phyloP scores from a whole-genome alignment of 2,888 invertebrate species.

The Idaea biselata region DNA sequence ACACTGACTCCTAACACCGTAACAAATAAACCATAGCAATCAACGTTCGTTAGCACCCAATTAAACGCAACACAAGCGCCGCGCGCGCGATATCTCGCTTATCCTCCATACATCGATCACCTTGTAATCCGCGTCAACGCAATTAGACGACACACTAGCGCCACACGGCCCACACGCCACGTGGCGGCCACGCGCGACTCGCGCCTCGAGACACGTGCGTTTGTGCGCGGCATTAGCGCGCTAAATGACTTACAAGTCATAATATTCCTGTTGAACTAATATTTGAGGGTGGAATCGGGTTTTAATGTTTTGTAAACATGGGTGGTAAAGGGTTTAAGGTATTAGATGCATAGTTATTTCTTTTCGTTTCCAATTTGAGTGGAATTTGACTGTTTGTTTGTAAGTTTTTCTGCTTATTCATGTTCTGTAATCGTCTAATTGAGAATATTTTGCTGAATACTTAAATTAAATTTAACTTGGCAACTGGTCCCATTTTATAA shows the following conservation, averaged over 20 bases:
- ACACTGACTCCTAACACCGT: too few relatives aligned
- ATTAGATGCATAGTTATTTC: neutral
- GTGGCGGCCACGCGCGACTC: conserved; percentile 4
- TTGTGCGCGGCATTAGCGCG: conserved; percentile 6
- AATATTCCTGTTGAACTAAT: neutral
- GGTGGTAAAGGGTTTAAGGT: neutral
- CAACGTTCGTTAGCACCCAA: neutral
- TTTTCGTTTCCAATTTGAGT: neutral
- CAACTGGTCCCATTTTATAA: too few relatives aligned
- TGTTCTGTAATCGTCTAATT: too few relatives aligned
- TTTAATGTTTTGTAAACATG: neutral
- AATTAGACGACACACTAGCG: neutral
- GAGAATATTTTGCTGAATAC: too few relatives aligned
- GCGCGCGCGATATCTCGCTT: neutral
- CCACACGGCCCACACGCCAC: conserved; percentile 5
- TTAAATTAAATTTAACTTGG: too few relatives aligned
- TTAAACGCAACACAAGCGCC: neutral
- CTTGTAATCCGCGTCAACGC: conserved; percentile 5
- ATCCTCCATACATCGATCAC: conserved; percentile 4
- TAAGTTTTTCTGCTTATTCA: neutral
- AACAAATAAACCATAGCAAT: neutral
- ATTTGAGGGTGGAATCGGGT: neutral
- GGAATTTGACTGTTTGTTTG: neutral
- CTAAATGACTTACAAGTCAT: neutral
- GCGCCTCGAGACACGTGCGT: conserved; percentile 3